Base-by-base conservation (phyloP, 2,113 vertebrate genomes). In the Oreochromis aureus region DNA sequence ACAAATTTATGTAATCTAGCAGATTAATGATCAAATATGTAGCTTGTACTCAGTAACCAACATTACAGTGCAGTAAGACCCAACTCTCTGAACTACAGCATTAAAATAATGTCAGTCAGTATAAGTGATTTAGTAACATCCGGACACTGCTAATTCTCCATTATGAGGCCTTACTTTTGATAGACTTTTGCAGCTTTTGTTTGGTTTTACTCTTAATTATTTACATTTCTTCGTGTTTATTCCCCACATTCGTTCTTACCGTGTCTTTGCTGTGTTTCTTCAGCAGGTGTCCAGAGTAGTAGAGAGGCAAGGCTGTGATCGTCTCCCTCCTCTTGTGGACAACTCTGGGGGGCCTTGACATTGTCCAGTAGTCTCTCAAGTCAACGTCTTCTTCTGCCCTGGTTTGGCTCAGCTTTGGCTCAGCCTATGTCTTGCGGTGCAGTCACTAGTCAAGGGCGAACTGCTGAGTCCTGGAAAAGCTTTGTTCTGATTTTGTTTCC, bases 271-370 rank as follows among this genome's bases (percentile, higher is more conserved):
- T n/a, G 11, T 44, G 41, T 88, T 94, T 96, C 88, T 94, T 96
- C 76, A 80, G 79, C 66, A 96, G 86, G 6, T 55, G 11, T 85
- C 96, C 95, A 6, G 71, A 90, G 83, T 93, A 86, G 87, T 96
- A 95, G 11, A 96, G 93, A 16, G 96, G 96, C 61, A 96, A 86
- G 54, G 76, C 90, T n/a, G 95, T 95, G 90, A 95, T 93, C 0
- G 82, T 89, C 36, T 30, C 86, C 87, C 95, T 94, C 85, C 87
- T 94, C 86, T 86, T 93, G 83, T 82, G 44, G 30, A 95, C 32
- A 19, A 79, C 24, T 87, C 92, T 92, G 46, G 19, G 19, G 34
- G 46, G 11, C 3, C 10, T 0, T 19, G 91, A 81, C 95, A 95
- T 96, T 0, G 6, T 90, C 24, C 80, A 10, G 30, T 7, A 6